Percentiles rank a stretch among this genome's conserved stretches.
Conservation (phyloP, 2,113 vertebrate species). For the Anhinga rufa region DNA sequence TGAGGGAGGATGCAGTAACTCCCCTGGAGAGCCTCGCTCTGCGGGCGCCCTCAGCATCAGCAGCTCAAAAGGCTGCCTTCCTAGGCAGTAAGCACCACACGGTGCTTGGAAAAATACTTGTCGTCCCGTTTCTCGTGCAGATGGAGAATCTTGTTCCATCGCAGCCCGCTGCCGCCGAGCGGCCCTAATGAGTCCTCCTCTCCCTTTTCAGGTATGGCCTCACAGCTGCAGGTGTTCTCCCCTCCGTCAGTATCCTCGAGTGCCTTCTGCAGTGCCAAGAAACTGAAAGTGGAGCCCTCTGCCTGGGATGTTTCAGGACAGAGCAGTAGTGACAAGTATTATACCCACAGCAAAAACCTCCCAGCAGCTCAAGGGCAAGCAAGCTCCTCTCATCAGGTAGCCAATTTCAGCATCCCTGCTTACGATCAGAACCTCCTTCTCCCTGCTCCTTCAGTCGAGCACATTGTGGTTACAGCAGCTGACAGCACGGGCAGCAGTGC, state of each 20-base stretch:
- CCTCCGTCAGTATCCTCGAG: conserved; percentile 96
- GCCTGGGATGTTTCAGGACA: conserved; percentile 90
- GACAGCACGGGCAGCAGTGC: conserved; percentile 90
- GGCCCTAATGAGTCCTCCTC: background rate
- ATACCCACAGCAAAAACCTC: conserved; percentile 84
- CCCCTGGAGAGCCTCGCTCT: fast-evolving
- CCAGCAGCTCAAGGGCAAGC: conserved; percentile 80
- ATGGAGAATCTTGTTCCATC: fast-evolving
- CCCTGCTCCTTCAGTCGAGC: conserved; percentile 77
- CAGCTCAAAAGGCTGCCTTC: background rate
- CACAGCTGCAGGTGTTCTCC: conserved; percentile 95
- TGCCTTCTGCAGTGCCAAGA: conserved; percentile 94
- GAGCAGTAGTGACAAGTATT: conserved; percentile 86
- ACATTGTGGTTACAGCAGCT: conserved; percentile 92
- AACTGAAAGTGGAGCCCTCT: conserved; percentile 94
- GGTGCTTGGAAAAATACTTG: background rate
- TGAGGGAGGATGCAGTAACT: fast-evolving
- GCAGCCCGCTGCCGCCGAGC: fast-evolving
- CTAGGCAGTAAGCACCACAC: background rate
- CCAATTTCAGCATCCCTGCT: conserved; percentile 83
- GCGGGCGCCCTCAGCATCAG: background rate
- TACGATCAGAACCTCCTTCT: conserved; percentile 85
- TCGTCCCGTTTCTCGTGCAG: background rate
- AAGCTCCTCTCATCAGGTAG: conserved; percentile 85
- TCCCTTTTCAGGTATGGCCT: conserved; percentile 85